Evolutionary conservation across 2,797 vertebrate genomes (phyloP), one percentile per base, ranked within the genome.

Genomic region (Hephaestus fuliginosus): DNA sequence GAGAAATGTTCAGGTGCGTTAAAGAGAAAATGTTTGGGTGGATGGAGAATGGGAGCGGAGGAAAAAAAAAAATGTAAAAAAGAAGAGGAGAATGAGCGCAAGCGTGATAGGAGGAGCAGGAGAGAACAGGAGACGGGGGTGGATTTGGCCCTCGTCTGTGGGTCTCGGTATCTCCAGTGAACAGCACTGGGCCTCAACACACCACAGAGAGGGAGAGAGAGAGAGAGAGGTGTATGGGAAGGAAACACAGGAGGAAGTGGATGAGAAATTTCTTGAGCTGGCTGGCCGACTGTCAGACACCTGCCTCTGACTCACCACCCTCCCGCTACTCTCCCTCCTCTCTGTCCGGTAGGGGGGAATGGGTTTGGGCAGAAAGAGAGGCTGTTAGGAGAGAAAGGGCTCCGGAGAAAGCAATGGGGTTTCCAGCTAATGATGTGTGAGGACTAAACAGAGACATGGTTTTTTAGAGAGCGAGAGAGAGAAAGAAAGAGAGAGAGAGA

Each of bases 351-450:
- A 12, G 81, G 74, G 86, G 81, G 81, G 74, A 68, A 63, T 49
- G 83, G 66, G 78, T 80, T 58, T 76, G 69, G 64, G 83, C 57
- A 63, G 76, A 73, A 73, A 68, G 70, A 81, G 57, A 80, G 61
- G 85, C 83, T 71, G 78, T 84, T 74, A 75, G 74, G 80, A 77
- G 75, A 83, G 79, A 78, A 83, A 63, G 60, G 68, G 84, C 51
- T 80, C 13, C 0, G 60, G 53, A 76, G 64, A 80, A 84, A 85
- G 79, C 76, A 70, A 53, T n/a, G 48, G 82, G 87, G 86, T 64
- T 85, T 84, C 83, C 74, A 68, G 82, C 82, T 92, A 93, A 91
- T 90, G 91, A 93, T 87, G 87, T 90, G 85, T 71, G 85, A 86
- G 72, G 84, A 72, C 85, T 86, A 71, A 93, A 87, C 72, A 73